Evolutionary conservation across 2,888 invertebrate genomes (phyloP), one percentile per base, ranked within the genome.

Genomic region (Tanypteryx hageni): DNA sequence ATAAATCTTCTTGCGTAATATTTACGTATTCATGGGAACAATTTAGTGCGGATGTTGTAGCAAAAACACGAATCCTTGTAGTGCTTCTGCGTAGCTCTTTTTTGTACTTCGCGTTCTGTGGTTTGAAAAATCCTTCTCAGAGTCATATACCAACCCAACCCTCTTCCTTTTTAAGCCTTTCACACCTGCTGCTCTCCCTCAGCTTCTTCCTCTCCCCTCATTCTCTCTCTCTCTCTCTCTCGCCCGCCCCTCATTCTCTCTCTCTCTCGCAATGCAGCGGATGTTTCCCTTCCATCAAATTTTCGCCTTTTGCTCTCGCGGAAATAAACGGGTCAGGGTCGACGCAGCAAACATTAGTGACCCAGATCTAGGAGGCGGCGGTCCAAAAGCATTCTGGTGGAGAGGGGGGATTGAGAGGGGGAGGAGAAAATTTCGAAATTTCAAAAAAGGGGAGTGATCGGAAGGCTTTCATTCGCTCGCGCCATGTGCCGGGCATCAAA

Each of bases 341-440:
- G 89, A 0, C 31, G 89, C 64, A 64, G 89, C 31, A 89, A 89
- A 89, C 89, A 89, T 89, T 89, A 44, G 89, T 89, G 89, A 89
- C 89, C 89, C 68, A 89, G 64, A 89, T 89, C 44, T 61, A 27
- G 13, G 56, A 44, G 56, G 64, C 22, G 31, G 11, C 44, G 7
- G 5, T 11, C 89, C 76, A 76, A 76, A 76, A 76, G 76, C 76
- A 76, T 76, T 44, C 5, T 27, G 76, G 27, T 13, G 27, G 22
- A 3, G 76, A 22, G 27, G 22, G 22, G 76, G 22, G 76, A 76
- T 76, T 44, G 44, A 44, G 5, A 5, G 44, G 3, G 44, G 44
- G 44, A 44, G 44, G 44, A 5, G 44, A 44, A 44, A 44, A 44
- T 44, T 44, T 44, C 44, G 44, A 44, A 44, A 44, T 44, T 1